phyloP scores from a whole-genome alignment of 2,113 vertebrate genomes.

The Alces alces region DNA sequence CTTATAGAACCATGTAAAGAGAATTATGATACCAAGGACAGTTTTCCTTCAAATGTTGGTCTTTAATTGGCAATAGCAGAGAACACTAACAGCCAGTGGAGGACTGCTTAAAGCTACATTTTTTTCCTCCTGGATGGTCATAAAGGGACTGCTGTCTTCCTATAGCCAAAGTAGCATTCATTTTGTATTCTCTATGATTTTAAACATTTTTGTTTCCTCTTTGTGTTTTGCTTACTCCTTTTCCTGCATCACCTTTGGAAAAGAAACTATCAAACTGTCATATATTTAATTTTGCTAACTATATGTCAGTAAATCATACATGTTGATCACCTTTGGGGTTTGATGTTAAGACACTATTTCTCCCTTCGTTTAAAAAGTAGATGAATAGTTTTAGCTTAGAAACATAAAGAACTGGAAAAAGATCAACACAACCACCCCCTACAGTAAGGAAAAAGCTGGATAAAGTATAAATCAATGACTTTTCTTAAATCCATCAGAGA shows the following conservation, averaged over 20 bases:
- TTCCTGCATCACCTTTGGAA: background rate
- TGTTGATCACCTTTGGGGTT: background rate
- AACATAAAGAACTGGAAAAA: background rate
- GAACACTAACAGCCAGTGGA: background rate
- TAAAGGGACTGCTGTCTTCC: constrained; percentile 6
- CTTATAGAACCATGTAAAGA: background rate
- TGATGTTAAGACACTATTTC: background rate
- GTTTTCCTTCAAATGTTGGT: constrained; percentile 21
- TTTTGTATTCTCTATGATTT: background rate
- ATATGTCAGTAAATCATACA: background rate
- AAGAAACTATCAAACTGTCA: background rate
- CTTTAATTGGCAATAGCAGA: constrained; percentile 44
- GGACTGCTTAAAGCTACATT: background rate
- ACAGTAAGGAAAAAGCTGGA: background rate
- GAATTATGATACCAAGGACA: constrained; percentile 35
- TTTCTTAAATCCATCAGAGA: background rate
- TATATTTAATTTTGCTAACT: background rate
- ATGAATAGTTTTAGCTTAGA: background rate
- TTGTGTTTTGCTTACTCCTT: background rate
- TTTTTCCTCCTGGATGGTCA: background rate
- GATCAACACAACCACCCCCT: background rate
- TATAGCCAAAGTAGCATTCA: background rate
- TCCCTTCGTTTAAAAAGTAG: background rate
- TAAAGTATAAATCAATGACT: background rate
- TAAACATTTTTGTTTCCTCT: background rate